Percentiles rank a stretch among this genome's conserved stretches.
phyloP scores from a whole-genome alignment of 2,113 vertebrate species.

The Laticauda laticaudata region DNA sequence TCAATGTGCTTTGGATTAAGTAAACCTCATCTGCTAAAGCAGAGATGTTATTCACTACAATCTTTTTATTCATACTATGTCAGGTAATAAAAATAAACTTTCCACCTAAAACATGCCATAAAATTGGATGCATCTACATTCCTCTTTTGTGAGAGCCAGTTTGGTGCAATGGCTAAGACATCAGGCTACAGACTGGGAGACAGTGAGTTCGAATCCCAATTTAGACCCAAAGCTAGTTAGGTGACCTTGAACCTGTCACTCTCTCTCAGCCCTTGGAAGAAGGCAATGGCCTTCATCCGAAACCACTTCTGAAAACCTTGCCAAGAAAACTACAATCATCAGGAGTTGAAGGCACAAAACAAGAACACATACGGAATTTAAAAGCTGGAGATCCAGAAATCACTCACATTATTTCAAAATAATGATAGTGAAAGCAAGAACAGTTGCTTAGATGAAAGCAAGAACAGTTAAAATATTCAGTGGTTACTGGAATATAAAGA shows the following conservation, averaged over 20 bases:
- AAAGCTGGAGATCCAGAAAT: slow-evolving; percentile 36
- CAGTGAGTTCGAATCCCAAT: not conserved
- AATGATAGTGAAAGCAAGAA: not conserved
- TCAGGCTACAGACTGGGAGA: not conserved
- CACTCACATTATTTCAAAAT: slow-evolving; percentile 26
- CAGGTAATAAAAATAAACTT: not conserved
- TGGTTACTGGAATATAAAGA: slow-evolving; percentile 51
- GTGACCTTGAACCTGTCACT: not conserved
- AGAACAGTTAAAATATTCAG: slow-evolving; percentile 18
- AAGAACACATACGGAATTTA: not conserved
- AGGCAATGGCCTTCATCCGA: not conserved
- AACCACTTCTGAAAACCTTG: not conserved
- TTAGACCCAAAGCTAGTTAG: not conserved
- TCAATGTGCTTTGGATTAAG: not conserved
- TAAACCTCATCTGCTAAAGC: slow-evolving; percentile 16
- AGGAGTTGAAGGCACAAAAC: not conserved
- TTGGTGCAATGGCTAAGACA: not conserved
- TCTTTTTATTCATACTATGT: slow-evolving; percentile 44
- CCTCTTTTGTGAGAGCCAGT: not conserved
- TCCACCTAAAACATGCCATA: slow-evolving; percentile 23
- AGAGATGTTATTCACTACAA: slow-evolving; percentile 41
- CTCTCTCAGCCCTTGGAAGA: not conserved
- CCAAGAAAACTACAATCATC: not conserved
- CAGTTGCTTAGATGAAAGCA: slow-evolving; percentile 23
- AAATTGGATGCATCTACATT: slow-evolving; percentile 31